phyloP scores from a whole-genome alignment of 2,888 invertebrate genomes.

The Pasiphila rectangulata region DNA sequence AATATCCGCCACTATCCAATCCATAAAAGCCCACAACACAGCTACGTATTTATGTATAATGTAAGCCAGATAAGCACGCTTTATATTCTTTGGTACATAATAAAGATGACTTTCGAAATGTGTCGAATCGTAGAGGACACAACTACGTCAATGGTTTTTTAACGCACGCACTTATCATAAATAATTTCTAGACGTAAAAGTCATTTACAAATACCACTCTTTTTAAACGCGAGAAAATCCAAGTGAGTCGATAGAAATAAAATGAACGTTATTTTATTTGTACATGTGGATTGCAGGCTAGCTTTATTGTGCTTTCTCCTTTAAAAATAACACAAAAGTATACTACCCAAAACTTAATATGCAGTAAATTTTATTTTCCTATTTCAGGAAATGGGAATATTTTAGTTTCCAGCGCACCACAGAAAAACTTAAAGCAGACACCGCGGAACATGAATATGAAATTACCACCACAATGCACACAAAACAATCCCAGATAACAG shows the following conservation, averaged over 20 bases:
- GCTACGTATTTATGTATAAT: constrained; percentile 29
- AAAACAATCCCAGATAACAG: constrained; percentile 52
- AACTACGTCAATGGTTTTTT: too few species aligned
- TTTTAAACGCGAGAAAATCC: too few species aligned
- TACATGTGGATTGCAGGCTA: too few species aligned
- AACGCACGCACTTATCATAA: too few species aligned
- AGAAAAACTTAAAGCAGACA: constrained; percentile 30
- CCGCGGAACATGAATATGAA: constrained; percentile 42
- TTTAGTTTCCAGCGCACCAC: constrained; percentile 22
- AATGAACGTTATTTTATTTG: too few species aligned
- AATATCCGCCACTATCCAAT: constrained; percentile 68
- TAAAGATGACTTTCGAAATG: too few species aligned
- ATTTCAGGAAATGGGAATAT: constrained; percentile 24
- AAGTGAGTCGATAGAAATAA: too few species aligned
- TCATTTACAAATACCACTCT: too few species aligned
- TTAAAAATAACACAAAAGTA: not conserved
- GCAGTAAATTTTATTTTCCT: constrained; percentile 21
- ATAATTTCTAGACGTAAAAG: too few species aligned
- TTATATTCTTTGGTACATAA: constrained; percentile 14
- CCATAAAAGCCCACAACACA: constrained; percentile 51
- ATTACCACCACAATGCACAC: constrained; percentile 41
- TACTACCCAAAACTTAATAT: constrained; percentile 14
- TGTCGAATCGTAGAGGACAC: too few species aligned
- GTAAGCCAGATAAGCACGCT: constrained; percentile 7
- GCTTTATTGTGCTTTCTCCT: not conserved